phyloP scores from a whole-genome alignment of 2,113 vertebrate species.

The Tachuris rubrigastra region DNA sequence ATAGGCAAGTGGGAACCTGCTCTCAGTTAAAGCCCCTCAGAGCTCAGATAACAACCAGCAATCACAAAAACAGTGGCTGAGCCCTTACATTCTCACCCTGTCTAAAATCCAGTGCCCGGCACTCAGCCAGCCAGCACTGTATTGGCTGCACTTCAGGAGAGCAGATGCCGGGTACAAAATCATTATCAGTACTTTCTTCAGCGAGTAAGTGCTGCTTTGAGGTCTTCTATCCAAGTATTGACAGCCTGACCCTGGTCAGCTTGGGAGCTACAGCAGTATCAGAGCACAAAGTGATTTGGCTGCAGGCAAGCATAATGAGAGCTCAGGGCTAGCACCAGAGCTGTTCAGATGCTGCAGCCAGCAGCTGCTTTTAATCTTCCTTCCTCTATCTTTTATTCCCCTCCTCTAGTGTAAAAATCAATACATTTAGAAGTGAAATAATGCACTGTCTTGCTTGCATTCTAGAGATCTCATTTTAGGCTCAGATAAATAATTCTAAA shows the following conservation, averaged over 20 bases:
- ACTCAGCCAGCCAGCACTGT: background rate
- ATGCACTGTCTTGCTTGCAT: background rate
- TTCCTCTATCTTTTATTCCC: conserved; percentile 17
- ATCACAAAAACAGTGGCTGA: background rate
- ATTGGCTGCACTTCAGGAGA: background rate
- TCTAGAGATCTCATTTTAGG: background rate
- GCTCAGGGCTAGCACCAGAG: conserved; percentile 47
- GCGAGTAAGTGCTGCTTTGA: conserved; percentile 44
- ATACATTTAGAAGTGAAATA: conserved; percentile 47
- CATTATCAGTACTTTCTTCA: conserved; percentile 47
- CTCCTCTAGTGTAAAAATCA: conserved; percentile 36
- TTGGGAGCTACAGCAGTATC: conserved; percentile 43
- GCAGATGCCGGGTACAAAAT: background rate
- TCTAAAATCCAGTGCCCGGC: background rate
- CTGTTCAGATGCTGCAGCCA: conserved; percentile 29
- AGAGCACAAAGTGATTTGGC: conserved; percentile 63
- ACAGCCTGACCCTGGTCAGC: conserved; percentile 58
- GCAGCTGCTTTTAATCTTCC: conserved; percentile 53
- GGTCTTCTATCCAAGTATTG: conserved; percentile 36
- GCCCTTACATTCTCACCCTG: background rate
- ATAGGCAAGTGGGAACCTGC: background rate
- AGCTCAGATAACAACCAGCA: conserved; percentile 7
- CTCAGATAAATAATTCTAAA: conserved; percentile 2
- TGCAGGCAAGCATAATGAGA: conserved; percentile 58
- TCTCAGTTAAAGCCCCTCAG: background rate